phyloP scores from a whole-genome alignment of 2,113 vertebrate species.

The Trichomycterus rosablanca region DNA sequence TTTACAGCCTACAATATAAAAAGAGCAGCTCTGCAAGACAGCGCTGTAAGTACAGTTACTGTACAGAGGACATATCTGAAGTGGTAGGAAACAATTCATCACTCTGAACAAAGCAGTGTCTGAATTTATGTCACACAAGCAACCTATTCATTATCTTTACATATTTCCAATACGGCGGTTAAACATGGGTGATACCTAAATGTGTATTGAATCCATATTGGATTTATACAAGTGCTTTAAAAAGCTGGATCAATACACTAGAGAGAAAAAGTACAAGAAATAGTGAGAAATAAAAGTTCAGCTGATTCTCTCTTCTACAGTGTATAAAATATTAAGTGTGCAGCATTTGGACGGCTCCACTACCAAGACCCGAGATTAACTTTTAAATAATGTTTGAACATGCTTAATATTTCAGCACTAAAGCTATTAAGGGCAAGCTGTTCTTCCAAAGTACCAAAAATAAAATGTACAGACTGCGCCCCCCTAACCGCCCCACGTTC shows the following conservation, averaged over 20 bases:
- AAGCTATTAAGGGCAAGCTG: conserved; percentile 39
- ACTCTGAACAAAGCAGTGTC: not conserved
- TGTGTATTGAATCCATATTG: not conserved
- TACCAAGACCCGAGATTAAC: conserved; percentile 30
- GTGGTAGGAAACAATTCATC: no score
- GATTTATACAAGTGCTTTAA: not conserved
- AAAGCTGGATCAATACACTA: not conserved
- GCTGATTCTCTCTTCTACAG: conserved; percentile 11
- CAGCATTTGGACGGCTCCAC: conserved; percentile 17
- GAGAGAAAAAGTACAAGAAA: conserved; percentile 1
- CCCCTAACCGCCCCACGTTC: no score
- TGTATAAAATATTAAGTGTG: conserved; percentile 42
- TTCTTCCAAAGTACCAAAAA: conserved; percentile 31
- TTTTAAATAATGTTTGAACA: conserved; percentile 47
- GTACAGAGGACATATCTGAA: no score
- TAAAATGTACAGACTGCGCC: conserved; percentile 14
- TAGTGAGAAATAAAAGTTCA: not conserved
- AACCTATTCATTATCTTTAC: not conserved
- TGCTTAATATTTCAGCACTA: conserved; percentile 42
- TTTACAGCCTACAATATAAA: not conserved
- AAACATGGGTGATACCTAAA: no score
- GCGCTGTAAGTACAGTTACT: no score
- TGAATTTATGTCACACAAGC: not conserved
- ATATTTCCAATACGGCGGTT: not conserved
- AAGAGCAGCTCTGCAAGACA: not conserved